These are phyloP conservation scores for Molanna angustata DNA, from an alignment of 2,888 invertebrate species.

Conservation along the genomic window DNA sequence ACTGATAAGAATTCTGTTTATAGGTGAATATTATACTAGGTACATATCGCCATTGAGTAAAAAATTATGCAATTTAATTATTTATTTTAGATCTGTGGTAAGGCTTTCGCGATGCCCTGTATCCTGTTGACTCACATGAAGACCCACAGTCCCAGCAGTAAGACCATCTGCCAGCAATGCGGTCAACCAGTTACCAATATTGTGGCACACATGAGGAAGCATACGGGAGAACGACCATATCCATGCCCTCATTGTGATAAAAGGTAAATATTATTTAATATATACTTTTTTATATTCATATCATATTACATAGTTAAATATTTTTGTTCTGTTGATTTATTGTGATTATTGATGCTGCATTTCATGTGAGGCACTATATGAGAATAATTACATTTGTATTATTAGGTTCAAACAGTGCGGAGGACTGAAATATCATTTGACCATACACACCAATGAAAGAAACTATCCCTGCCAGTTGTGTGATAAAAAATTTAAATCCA, in stretches of 20 bases:
- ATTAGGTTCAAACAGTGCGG: slow-evolving; percentile 25
- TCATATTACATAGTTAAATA: slow-evolving; percentile 1
- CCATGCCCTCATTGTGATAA: slow-evolving; percentile 23
- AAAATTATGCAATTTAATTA: background rate
- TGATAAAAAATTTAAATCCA: slow-evolving; percentile 26
- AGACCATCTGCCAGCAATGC: slow-evolving; percentile 20
- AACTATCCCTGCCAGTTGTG: slow-evolving; percentile 24
- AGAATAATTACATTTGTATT: too few relatives aligned
- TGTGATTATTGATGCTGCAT: too few relatives aligned
- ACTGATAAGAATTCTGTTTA: too few relatives aligned
- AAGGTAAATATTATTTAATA: slow-evolving; percentile 7
- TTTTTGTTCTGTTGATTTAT: too few relatives aligned
- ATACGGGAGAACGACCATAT: slow-evolving; percentile 21
- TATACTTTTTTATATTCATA: background rate
- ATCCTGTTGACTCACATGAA: slow-evolving; percentile 20
- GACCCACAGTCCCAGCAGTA: slow-evolving; percentile 9
- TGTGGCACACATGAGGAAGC: slow-evolving; percentile 21
- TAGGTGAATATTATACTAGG: too few relatives aligned
- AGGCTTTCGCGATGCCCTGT: slow-evolving; percentile 17
- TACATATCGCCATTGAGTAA: too few relatives aligned
- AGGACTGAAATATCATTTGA: slow-evolving; percentile 26
- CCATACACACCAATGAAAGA: slow-evolving; percentile 27
- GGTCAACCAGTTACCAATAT: slow-evolving; percentile 23
- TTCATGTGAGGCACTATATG: too few relatives aligned
- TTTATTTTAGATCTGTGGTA: slow-evolving; percentile 24